phyloP scores from a whole-genome alignment of 2,888 invertebrate species.

The Catocala fraxini region DNA sequence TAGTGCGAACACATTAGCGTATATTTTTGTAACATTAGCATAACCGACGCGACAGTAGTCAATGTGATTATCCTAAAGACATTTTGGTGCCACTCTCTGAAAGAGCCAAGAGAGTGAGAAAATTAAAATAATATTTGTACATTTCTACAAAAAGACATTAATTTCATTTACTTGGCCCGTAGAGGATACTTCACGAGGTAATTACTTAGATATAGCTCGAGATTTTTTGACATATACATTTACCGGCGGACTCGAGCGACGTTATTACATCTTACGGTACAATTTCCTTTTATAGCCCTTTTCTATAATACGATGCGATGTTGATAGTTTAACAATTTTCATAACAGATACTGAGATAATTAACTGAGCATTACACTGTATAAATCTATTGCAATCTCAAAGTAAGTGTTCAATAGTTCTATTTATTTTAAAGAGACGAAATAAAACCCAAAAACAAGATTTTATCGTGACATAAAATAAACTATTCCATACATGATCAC shows the following conservation, averaged over 20 bases:
- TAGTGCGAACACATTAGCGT: no score
- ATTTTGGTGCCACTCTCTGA: no score
- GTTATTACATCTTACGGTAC: slow-evolving; percentile 38
- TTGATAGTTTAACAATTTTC: slow-evolving; percentile 9
- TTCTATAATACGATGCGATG: slow-evolving; percentile 5
- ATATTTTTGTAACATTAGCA: neutral
- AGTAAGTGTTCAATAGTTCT: slow-evolving; percentile 8
- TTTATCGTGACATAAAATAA: slow-evolving; percentile 50
- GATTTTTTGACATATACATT: slow-evolving; percentile 22
- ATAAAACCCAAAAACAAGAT: slow-evolving; percentile 21
- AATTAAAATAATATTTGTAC: slow-evolving; percentile 27
- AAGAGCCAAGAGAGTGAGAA: neutral
- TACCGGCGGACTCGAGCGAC: slow-evolving; percentile 13
- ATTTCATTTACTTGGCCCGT: slow-evolving; percentile 27
- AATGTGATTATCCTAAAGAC: neutral
- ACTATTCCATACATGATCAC: slow-evolving; percentile 60
- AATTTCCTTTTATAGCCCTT: slow-evolving; percentile 31
- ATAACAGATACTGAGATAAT: slow-evolving; percentile 11
- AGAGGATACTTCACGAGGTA: slow-evolving; percentile 28
- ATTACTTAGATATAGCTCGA: slow-evolving; percentile 30
- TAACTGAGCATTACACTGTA: neutral
- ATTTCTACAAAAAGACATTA: slow-evolving; percentile 23
- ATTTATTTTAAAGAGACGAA: neutral
- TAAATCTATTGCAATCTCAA: neutral
- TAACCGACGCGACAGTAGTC: neutral